Evolutionary conservation across 2,113 vertebrate species (phyloP).

Genomic region (Semnornis frantzii): DNA sequence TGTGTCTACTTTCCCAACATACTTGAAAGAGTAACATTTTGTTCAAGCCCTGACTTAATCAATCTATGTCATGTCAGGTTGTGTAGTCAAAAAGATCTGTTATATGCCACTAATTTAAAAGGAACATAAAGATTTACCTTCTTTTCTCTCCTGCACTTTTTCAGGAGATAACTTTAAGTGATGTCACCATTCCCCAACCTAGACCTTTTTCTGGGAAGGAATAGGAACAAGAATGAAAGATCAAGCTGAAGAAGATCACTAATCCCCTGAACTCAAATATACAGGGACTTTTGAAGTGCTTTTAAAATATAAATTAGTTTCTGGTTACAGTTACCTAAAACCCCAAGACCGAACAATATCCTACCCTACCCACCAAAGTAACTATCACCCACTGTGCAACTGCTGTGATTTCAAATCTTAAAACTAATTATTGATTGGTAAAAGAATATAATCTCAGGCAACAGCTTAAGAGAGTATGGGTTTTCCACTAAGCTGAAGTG

Average conservation of each 20-base stretch:
- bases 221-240: neutral
- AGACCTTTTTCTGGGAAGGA: neutral
- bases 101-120: neutral
- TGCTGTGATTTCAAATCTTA: neutral
- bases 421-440: neutral
- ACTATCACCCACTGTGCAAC: neutral
- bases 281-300: neutral
- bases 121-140: neutral
- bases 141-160: neutral
- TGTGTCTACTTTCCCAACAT: neutral
- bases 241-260: neutral
- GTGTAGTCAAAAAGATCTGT: neutral
- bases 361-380: neutral
- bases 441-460: neutral
- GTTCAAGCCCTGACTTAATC: neutral
- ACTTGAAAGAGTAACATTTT: accelerated
- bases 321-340: neutral
- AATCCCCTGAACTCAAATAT: neutral
- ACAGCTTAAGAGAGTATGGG: neutral
- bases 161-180: neutral
- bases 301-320: neutral
- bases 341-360: neutral
- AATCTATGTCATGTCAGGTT: neutral
- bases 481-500: neutral
- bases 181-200: neutral